Evolutionary conservation across 2,113 vertebrate genomes (phyloP).

Genomic region (Callionymus lyra): DNA sequence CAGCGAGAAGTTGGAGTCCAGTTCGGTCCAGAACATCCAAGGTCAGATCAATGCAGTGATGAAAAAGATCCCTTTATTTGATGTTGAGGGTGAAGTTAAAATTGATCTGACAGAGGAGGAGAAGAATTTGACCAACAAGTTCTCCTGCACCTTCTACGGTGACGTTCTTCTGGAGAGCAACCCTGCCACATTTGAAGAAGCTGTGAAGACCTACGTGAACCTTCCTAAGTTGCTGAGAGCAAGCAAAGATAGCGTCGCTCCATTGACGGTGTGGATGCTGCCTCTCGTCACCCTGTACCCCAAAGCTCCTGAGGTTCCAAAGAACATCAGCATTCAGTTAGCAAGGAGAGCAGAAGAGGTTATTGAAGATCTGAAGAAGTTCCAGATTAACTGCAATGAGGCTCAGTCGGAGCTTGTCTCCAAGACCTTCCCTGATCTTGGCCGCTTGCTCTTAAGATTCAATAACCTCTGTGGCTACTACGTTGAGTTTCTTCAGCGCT

Average conservation of each 20-base stretch:
- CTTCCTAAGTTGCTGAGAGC: background rate
- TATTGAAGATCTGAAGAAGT: background rate
- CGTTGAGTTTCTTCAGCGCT: background rate
- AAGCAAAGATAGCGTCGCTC: background rate
- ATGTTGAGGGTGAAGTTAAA: accelerated
- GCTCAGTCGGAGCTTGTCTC: no score
- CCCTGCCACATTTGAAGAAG: background rate
- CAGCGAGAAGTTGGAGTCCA: slow-evolving; percentile 3
- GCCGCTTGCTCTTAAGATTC: background rate
- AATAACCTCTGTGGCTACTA: background rate
- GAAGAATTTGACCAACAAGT: background rate
- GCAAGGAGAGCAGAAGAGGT: background rate
- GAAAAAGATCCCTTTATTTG: slow-evolving; percentile 2
- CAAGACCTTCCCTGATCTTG: background rate
- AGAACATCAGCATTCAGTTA: background rate
- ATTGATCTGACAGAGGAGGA: slow-evolving; percentile 3
- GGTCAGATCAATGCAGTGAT: slow-evolving; percentile 7
- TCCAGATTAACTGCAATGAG: background rate
- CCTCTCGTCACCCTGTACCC: background rate
- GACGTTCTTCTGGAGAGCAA: background rate
- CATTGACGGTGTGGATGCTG: background rate
- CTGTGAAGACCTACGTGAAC: background rate
- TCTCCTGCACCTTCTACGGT: slow-evolving; percentile 13
- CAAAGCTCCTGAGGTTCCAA: background rate
- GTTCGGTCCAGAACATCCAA: background rate